Conservation (phyloP, 2,888 invertebrate genomes). For the Polyommatus iphigenia region DNA sequence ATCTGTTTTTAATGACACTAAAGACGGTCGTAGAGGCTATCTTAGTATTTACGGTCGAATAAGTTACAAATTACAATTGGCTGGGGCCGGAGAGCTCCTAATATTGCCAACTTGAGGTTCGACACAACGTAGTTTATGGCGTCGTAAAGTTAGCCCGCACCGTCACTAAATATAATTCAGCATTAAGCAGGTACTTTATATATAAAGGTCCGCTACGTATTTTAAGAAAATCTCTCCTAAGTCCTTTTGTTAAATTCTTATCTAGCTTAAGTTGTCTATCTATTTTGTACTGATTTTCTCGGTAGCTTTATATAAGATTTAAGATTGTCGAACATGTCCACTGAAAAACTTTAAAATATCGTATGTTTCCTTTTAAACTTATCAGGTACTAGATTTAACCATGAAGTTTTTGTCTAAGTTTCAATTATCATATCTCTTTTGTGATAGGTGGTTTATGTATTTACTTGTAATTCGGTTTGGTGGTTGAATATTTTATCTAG, state of each 20-base stretch:
- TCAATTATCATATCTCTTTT: background rate
- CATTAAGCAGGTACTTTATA: constrained; percentile 58
- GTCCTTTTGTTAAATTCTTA: background rate
- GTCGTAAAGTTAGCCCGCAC: constrained; percentile 69
- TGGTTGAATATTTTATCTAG: background rate
- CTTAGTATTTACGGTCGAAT: constrained; percentile 62
- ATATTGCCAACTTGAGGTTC: constrained; percentile 65
- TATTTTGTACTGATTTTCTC: background rate
- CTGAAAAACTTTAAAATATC: background rate
- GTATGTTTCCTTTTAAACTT: background rate
- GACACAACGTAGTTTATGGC: constrained; percentile 64
- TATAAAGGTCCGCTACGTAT: constrained; percentile 42
- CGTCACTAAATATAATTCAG: constrained; percentile 67
- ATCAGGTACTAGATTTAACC: background rate
- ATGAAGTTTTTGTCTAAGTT: background rate
- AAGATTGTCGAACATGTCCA: too few relatives aligned
- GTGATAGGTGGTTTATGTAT: background rate
- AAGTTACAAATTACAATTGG: constrained; percentile 68
- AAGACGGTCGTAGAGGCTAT: constrained; percentile 49
- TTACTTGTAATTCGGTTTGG: background rate
- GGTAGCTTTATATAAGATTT: background rate
- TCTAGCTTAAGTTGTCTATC: background rate
- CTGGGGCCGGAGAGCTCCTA: constrained; percentile 56
- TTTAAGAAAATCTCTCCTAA: constrained; percentile 38
- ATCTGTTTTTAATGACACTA: constrained; percentile 50